Percentiles rank a stretch among this genome's conserved stretches.
phyloP scores from a whole-genome alignment of 2,888 invertebrate species.

The Pyrrhia umbra region DNA sequence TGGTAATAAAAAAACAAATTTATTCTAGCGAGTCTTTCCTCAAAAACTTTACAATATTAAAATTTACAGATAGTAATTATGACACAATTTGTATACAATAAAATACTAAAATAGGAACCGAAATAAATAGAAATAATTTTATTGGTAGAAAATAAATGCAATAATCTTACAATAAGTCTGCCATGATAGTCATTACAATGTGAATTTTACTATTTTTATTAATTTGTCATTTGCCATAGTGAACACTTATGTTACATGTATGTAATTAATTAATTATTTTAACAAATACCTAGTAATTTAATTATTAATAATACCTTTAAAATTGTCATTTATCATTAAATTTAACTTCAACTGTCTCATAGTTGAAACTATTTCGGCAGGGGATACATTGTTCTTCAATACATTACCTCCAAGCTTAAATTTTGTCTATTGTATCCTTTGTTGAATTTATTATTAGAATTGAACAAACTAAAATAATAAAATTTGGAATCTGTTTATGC shows the following conservation, averaged over 20 bases:
- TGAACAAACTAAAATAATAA: conserved; percentile 3
- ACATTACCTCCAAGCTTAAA: conserved; percentile 24
- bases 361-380: conserved; percentile 25
- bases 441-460: conserved; percentile 8
- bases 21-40: conserved; percentile 79
- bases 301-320: conserved; percentile 57
- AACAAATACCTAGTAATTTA: conserved; percentile 48
- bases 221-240: conserved; percentile 42
- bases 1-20: conserved; percentile 82
- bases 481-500: too few species aligned
- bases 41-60: conserved; percentile 75
- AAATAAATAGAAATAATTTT: conserved; percentile 64
- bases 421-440: neutral
- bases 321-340: conserved; percentile 51
- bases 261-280: conserved; percentile 45
- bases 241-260: conserved; percentile 53
- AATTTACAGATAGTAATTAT: conserved; percentile 67
- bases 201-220: conserved; percentile 68
- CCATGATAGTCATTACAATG: conserved; percentile 54
- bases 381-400: conserved; percentile 28
- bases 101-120: conserved; percentile 67
- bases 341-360: conserved; percentile 14
- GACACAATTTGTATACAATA: conserved; percentile 67
- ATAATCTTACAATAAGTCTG: conserved; percentile 60
- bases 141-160: conserved; percentile 75